Conservation (phyloP, 2,888 invertebrate genomes). For the Drosophila borealis region DNA sequence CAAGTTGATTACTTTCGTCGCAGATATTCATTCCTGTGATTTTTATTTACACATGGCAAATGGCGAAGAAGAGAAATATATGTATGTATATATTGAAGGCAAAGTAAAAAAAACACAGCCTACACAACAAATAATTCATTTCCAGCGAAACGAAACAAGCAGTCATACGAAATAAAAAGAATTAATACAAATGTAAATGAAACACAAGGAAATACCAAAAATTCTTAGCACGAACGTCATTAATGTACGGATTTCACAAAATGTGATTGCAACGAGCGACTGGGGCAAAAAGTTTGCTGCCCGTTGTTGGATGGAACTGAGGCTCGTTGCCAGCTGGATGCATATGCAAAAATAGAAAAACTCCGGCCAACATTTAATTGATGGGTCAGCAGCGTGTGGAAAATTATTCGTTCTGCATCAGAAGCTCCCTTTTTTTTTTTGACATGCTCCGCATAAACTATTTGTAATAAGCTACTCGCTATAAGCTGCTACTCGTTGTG, state of each 20-base stretch:
- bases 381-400: background rate
- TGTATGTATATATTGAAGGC: conserved; percentile 22
- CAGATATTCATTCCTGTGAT: conserved; percentile 19
- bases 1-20: conserved; percentile 1
- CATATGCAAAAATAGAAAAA: background rate
- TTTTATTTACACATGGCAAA: conserved; percentile 36
- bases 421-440: background rate
- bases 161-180: conserved; percentile 5
- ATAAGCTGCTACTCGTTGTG: background rate
- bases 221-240: conserved; percentile 45
- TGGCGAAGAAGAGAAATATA: conserved; percentile 11
- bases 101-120: conserved; percentile 14
- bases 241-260: conserved; percentile 11
- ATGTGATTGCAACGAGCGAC: background rate
- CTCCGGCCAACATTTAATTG: background rate
- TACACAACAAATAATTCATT: conserved; percentile 25
- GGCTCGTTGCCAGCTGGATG: background rate
- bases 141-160: conserved; percentile 36
- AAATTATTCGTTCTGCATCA: background rate
- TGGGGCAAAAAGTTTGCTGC: background rate
- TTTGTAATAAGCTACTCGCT: background rate
- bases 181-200: conserved; percentile 4
- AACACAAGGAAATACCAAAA: conserved; percentile 35
- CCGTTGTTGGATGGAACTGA: background rate
- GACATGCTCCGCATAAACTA: background rate